Base-by-base conservation (phyloP, 2,113 vertebrate species). In the Tenrec ecaudatus region DNA sequence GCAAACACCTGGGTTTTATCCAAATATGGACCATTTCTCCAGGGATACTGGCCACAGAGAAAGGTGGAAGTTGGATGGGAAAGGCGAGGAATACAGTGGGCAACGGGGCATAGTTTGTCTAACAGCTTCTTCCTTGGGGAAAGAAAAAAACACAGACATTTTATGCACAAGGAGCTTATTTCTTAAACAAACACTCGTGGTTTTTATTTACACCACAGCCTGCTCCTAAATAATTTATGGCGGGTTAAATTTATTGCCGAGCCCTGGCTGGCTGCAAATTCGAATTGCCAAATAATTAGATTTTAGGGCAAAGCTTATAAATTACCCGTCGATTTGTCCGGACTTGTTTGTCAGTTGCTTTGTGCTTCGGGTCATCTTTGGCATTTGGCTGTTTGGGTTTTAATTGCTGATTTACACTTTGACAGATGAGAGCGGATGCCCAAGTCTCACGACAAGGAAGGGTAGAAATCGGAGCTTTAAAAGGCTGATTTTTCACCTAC, bases 251-350 rank as follows among this genome's bases (percentile, higher is more conserved):
- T 99, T 98, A 99, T 99, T 98, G 98, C 98, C 98, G 94, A 98
- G 98, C 98, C 98, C 97, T 98, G 98, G 98, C 98, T 97, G 98
- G 98, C 98, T 99, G 98, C 98, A 98, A 98, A 99, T 99, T 98
- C 98, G 98, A 99, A 99, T 99, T 98, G 98, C 98, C 98, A 98
- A 99, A 99, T 99, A 99, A 99, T 99, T 98, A 99, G 99, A 99
- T 99, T 99, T 99, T 99, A 99, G 98, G 98, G 98, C 98, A 98
- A 98, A 98, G 98, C 98, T 98, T 98, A 98, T 99, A 99, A 99
- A 99, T 99, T 98, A 99, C 98, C 98, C 98, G 94, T 98, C 98
- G 98, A 98, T 99, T 99, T 99, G 98, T 99, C 99, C 98, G 97
- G 98, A 99, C 98, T 98, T 99, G 98, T 99, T 99, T 99, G 98